Conservation (phyloP, 2,113 vertebrate species). For the Columba janthina region DNA sequence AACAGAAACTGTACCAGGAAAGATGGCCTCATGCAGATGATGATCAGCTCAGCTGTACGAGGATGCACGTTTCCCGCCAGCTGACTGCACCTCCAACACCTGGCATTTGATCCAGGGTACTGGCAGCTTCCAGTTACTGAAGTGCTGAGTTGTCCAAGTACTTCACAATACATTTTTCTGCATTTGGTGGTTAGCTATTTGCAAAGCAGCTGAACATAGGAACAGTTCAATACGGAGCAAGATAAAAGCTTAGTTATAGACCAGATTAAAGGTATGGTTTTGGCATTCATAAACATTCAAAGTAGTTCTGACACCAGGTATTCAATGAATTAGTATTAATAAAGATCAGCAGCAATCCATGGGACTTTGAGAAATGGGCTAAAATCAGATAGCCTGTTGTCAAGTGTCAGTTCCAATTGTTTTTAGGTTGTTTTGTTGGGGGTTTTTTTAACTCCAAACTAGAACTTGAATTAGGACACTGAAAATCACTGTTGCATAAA, state of each 20-base stretch:
- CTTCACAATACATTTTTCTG: neutral
- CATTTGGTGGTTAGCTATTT: neutral
- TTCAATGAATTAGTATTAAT: neutral
- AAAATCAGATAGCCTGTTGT: neutral
- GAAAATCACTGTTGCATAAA: neutral
- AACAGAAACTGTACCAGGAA: neutral
- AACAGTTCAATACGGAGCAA: neutral
- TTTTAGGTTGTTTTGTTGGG: no score
- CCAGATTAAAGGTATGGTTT: neutral
- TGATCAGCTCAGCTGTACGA: rapidly evolving
- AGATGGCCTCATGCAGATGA: rapidly evolving
- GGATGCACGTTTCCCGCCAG: rapidly evolving
- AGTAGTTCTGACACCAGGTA: neutral
- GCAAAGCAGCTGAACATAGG: neutral
- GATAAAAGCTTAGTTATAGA: neutral
- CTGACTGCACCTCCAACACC: neutral
- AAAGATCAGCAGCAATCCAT: neutral
- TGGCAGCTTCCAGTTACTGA: neutral
- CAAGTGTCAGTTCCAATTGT: neutral
- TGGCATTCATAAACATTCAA: neutral
- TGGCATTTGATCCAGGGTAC: neutral
- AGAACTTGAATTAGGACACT: neutral
- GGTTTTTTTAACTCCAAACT: neutral
- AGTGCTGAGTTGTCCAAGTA: rapidly evolving
- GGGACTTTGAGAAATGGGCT: neutral